A percentile compares a stretch with the other conserved stretches of the same genome.
phyloP scores from a whole-genome alignment of 1,140 invertebrate species.

The Lepidurus packardi region DNA sequence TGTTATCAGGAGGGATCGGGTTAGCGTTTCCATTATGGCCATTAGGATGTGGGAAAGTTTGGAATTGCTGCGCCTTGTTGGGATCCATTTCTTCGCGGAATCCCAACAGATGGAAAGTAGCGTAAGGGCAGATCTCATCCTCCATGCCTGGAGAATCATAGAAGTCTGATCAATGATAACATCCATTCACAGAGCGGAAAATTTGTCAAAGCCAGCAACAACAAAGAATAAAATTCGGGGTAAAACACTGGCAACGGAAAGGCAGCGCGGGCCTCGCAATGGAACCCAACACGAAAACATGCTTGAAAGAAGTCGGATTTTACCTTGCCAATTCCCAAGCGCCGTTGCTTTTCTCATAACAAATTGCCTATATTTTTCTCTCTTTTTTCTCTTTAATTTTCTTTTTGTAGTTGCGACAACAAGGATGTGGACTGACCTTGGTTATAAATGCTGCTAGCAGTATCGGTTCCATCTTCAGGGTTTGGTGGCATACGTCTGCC shows the following conservation, averaged over 20 bases:
- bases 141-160: constrained; percentile 61
- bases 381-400: not conserved
- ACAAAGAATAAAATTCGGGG: constrained; percentile 4
- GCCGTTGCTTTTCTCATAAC: constrained; percentile 9
- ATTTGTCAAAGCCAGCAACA: not conserved
- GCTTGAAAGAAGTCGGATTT: not conserved
- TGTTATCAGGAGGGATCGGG: constrained; percentile 16
- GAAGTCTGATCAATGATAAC: constrained; percentile 15
- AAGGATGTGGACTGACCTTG: not conserved
- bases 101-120: constrained; percentile 85
- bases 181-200: not conserved
- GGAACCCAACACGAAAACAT: constrained; percentile 13
- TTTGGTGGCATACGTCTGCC: constrained; percentile 46
- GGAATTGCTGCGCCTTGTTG: constrained; percentile 75
- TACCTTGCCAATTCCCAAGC: not conserved
- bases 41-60: constrained; percentile 78
- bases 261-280: not conserved
- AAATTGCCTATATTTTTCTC: constrained; percentile 1
- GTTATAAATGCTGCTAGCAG: not conserved
- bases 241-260: constrained; percentile 6
- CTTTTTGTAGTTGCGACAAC: not conserved
- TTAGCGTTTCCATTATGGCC: constrained; percentile 43
- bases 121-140: constrained; percentile 89
- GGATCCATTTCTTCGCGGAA: constrained; percentile 93
- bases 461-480: constrained; percentile 41